These are phyloP conservation scores for Pseudomyrmex dendroicus DNA, from an alignment of 1,140 invertebrate genomes.

Conservation along the genomic window DNA sequence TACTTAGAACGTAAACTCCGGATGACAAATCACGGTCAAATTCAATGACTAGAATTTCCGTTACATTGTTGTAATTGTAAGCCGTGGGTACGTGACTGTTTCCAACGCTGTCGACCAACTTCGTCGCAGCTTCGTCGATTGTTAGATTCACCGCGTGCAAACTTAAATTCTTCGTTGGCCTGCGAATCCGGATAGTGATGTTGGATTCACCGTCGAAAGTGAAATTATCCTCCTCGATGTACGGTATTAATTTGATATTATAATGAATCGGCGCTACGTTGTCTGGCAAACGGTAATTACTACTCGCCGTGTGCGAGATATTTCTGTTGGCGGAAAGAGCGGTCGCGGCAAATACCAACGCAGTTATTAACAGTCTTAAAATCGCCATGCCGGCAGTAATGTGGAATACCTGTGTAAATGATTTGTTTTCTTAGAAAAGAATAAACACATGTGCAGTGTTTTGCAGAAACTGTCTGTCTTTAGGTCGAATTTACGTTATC, in stretches of 20 bases:
- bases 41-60: slow-evolving; percentile 52
- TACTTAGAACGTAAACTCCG: slow-evolving; percentile 55
- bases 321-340: background rate
- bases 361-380: background rate
- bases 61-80: slow-evolving; percentile 44
- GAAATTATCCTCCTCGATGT: slow-evolving; percentile 65
- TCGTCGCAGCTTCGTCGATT: slow-evolving; percentile 17
- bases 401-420: background rate
- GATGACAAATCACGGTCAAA: slow-evolving; percentile 44
- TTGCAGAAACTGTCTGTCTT: background rate
- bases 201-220: slow-evolving; percentile 67
- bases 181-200: slow-evolving; percentile 60
- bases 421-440: background rate
- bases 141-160: slow-evolving; percentile 54
- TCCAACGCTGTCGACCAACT: background rate
- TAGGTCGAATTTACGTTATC: too few species aligned
- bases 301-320: background rate
- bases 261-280: slow-evolving; percentile 57
- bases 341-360: background rate
- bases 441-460: background rate
- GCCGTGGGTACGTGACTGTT: background rate
- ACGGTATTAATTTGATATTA: slow-evolving; percentile 65
- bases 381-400: background rate
- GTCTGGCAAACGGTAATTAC: slow-evolving; percentile 62
- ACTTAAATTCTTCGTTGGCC: slow-evolving; percentile 58